phyloP scores from a whole-genome alignment of 2,113 vertebrate genomes.

The Peromyscus californicus region DNA sequence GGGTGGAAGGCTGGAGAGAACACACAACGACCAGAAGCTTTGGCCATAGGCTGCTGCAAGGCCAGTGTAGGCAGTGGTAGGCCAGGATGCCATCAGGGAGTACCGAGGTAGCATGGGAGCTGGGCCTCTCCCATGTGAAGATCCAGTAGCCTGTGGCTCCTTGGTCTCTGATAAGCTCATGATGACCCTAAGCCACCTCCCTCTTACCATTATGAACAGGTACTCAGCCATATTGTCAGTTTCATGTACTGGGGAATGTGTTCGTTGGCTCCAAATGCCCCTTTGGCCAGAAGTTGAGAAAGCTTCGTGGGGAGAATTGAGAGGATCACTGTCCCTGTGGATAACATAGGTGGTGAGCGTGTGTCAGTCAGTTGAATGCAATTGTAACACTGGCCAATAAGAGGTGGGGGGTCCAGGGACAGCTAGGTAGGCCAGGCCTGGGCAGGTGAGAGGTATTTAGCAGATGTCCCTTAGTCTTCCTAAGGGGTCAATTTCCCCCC shows the following conservation, averaged over 20 bases:
- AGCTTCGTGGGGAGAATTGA: not conserved
- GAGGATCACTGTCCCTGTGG: not conserved
- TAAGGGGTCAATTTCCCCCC: not conserved
- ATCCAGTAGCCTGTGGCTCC: not conserved
- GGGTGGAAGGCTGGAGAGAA: not conserved
- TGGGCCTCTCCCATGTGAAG: not conserved
- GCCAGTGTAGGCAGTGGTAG: rapidly evolving
- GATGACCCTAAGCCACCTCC: not conserved
- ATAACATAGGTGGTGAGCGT: not conserved
- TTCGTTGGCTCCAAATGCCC: not conserved
- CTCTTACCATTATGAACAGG: not conserved
- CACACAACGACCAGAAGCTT: not conserved
- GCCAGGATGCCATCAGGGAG: rapidly evolving
- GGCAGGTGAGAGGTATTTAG: not conserved
- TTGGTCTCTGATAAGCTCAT: not conserved
- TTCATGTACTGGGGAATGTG: not conserved
- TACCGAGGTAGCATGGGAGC: not conserved
- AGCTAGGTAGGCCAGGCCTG: not conserved
- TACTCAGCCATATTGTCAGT: not conserved
- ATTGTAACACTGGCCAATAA: not conserved
- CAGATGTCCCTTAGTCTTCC: not conserved
- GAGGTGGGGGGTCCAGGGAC: too few relatives aligned
- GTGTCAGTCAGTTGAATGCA: not conserved
- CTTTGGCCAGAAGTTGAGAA: not conserved
- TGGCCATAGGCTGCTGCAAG: not conserved